Conservation (phyloP, 92 coral and sea anemone species). For the Epizoanthus illoricatus region DNA sequence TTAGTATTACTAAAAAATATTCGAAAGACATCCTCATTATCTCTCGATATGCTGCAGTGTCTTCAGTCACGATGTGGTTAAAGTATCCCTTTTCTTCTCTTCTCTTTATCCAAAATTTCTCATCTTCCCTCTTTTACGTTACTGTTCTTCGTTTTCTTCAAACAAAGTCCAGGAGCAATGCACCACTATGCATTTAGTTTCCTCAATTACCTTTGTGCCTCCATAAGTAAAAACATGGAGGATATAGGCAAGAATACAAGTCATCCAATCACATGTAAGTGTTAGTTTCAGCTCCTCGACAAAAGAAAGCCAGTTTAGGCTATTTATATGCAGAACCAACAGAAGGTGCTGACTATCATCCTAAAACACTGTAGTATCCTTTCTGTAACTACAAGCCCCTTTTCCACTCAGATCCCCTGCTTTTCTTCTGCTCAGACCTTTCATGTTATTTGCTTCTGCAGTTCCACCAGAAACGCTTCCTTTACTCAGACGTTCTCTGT, state of each 20-base stretch:
- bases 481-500: neutral
- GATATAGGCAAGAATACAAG: no score
- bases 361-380: neutral
- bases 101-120: no score
- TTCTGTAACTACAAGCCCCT: neutral
- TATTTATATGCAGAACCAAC: neutral
- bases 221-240: no score
- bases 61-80: slow-evolving; percentile 54
- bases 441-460: neutral
- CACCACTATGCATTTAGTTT: no score
- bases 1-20: slow-evolving; percentile 39
- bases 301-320: slow-evolving; percentile 27
- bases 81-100: slow-evolving; percentile 55
- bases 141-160: no score
- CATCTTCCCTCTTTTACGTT: no score
- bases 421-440: neutral
- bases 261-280: no score
- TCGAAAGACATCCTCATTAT: slow-evolving; percentile 54
- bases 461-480: neutral
- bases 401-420: no score
- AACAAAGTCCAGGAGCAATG: no score
- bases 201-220: no score
- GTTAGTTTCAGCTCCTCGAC: slow-evolving; percentile 19
- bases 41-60: slow-evolving; percentile 54
- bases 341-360: slow-evolving; percentile 12